Evolutionary conservation across 2,797 vertebrate genomes (phyloP).

Genomic region (Gobio occitaniae): DNA sequence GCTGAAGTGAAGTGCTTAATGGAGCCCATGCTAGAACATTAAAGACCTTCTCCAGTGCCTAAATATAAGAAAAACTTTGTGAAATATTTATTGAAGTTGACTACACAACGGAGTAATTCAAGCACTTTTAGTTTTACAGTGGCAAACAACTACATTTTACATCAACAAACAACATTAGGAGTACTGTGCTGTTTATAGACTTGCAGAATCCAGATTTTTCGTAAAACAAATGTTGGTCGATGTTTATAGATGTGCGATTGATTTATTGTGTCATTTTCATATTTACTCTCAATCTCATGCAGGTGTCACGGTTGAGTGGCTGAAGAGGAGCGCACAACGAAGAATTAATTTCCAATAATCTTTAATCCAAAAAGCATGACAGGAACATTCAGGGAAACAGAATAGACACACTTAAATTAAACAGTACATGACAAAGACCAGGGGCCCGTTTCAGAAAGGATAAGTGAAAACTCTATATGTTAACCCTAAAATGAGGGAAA

Average conservation of each 20-base stretch:
- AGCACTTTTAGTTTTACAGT: background rate
- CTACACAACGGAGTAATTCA: conserved; percentile 4
- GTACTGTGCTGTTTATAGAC: background rate
- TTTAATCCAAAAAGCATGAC: too few relatives aligned
- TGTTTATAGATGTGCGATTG: background rate
- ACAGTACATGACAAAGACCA: too few relatives aligned
- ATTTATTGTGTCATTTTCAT: background rate
- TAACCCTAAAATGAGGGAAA: too few relatives aligned
- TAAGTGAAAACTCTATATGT: too few relatives aligned
- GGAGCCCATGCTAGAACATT: background rate
- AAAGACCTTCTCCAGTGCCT: background rate
- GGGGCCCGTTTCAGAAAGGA: too few relatives aligned
- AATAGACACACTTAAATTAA: too few relatives aligned
- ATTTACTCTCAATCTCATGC: background rate
- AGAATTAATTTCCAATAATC: too few relatives aligned
- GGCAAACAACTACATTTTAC: background rate
- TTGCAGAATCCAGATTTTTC: background rate
- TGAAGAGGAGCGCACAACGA: too few relatives aligned
- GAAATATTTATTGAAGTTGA: conserved; percentile 13
- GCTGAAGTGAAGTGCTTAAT: conserved; percentile 13
- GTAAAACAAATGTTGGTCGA: background rate
- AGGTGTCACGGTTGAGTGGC: background rate
- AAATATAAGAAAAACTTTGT: background rate
- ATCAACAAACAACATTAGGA: background rate
- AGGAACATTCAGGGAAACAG: too few relatives aligned